phyloP scores from a whole-genome alignment of 2,797 vertebrate species.

The Chiloscyllium punctatum region DNA sequence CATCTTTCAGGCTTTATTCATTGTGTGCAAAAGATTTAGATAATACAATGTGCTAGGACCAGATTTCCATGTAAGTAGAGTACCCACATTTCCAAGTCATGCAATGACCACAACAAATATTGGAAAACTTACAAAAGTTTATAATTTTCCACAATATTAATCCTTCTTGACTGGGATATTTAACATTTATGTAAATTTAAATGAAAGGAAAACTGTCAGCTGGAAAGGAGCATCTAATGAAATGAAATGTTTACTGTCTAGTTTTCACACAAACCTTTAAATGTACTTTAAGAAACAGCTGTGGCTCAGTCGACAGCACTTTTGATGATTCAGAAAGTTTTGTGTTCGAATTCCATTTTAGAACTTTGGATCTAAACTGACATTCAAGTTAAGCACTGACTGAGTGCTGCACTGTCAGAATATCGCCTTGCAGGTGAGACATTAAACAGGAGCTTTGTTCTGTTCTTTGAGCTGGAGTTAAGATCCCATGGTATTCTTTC shows the following conservation, averaged over 20 bases:
- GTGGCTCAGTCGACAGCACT: not conserved
- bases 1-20: not conserved
- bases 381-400: not conserved
- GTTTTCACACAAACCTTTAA: not conserved
- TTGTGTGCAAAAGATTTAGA: too few relatives aligned
- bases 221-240: conserved; percentile 8
- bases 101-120: not conserved
- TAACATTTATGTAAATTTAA: not conserved
- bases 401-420: not conserved
- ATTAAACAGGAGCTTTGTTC: not conserved
- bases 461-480: not conserved
- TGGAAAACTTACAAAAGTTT: not conserved
- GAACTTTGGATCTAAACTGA: not conserved
- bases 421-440: not conserved
- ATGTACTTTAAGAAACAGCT: not conserved
- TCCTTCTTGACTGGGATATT: not conserved
- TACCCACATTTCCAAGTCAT: not conserved
- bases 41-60: not conserved
- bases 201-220: not conserved
- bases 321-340: not conserved
- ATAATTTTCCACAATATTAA: not conserved
- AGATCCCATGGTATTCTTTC: not conserved
- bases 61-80: not conserved
- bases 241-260: not conserved
- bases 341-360: not conserved